A percentile compares a stretch with the other conserved stretches of the same genome.
Conservation (phyloP, 2,797 vertebrate species). For the Dromococcyx pavoninus region DNA sequence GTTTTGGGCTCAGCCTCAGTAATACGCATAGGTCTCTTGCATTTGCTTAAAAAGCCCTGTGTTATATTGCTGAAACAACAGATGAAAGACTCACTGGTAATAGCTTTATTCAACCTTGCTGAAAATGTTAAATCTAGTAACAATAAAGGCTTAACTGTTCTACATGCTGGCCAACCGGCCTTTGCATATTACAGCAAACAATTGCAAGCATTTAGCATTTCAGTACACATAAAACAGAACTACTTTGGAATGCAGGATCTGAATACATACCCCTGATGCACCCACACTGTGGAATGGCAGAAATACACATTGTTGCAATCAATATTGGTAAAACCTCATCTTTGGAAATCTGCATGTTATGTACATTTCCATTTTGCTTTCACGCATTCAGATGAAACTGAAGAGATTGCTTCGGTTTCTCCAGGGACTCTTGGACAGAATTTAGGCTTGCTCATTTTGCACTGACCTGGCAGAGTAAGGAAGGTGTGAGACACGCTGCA, state of each 20-base stretch:
- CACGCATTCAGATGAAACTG: not conserved
- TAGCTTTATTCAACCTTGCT: slow-evolving; percentile 53
- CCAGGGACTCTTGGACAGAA: not conserved
- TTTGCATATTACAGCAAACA: slow-evolving; percentile 4
- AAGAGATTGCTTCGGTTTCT: not conserved
- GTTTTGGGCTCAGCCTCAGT: not conserved
- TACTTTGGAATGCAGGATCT: not conserved
- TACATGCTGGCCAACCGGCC: not conserved
- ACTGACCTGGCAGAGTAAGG: not conserved
- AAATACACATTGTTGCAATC: not conserved
- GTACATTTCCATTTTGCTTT: not conserved
- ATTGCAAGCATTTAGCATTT: slow-evolving; percentile 44
- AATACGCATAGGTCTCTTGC: not conserved
- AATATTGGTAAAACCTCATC: not conserved
- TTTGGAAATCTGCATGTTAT: not conserved
- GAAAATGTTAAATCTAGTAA: slow-evolving; percentile 47
- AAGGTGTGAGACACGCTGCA: not conserved
- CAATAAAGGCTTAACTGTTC: slow-evolving; percentile 64
- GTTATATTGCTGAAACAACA: slow-evolving; percentile 17
- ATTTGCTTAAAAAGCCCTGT: slow-evolving; percentile 7
- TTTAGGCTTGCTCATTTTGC: not conserved
- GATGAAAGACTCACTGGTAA: slow-evolving; percentile 20
- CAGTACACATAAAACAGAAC: not conserved
- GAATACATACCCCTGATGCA: not conserved
- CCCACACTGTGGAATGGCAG: not conserved